Evolutionary conservation across 2,797 vertebrate genomes (phyloP).

Genomic region (Anableps anableps): DNA sequence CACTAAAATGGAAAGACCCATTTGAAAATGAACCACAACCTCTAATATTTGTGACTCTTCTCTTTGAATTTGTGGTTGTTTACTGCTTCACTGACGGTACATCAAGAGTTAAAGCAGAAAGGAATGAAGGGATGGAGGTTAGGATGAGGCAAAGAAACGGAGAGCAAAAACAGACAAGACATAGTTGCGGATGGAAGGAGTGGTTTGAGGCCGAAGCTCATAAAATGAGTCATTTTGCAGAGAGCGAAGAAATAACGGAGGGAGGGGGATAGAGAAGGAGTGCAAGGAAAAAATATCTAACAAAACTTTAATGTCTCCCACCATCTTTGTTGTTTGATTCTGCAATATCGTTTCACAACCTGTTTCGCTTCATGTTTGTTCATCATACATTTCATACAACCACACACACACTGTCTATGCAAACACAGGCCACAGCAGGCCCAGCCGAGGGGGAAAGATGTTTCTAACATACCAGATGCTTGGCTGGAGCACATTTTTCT

Average conservation of each 20-base stretch:
- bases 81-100: not conserved
- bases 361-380: not conserved
- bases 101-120: slow-evolving; percentile 46
- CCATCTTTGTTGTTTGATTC: not conserved
- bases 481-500: slow-evolving; percentile 42
- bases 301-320: slow-evolving; percentile 16
- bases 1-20: not conserved
- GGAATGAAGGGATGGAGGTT: slow-evolving; percentile 3
- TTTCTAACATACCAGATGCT: slow-evolving; percentile 76
- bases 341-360: not conserved
- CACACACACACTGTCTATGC: not conserved
- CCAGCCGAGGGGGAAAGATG: slow-evolving; percentile 35
- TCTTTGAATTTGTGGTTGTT: slow-evolving; percentile 28
- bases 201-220: slow-evolving; percentile 73
- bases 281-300: slow-evolving; percentile 38
- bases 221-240: slow-evolving; percentile 76
- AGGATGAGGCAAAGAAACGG: slow-evolving; percentile 26
- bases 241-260: slow-evolving; percentile 57
- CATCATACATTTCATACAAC: not conserved
- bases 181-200: slow-evolving; percentile 80
- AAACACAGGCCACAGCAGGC: slow-evolving; percentile 13
- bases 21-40: slow-evolving; percentile 1
- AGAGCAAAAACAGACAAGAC: slow-evolving; percentile 77
- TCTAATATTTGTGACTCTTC: not conserved
- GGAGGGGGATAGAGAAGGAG: slow-evolving; percentile 8